Evolutionary conservation across 2,797 vertebrate genomes (phyloP), one percentile per base, ranked within the genome.

Genomic region (Eulemur rubriventer): DNA sequence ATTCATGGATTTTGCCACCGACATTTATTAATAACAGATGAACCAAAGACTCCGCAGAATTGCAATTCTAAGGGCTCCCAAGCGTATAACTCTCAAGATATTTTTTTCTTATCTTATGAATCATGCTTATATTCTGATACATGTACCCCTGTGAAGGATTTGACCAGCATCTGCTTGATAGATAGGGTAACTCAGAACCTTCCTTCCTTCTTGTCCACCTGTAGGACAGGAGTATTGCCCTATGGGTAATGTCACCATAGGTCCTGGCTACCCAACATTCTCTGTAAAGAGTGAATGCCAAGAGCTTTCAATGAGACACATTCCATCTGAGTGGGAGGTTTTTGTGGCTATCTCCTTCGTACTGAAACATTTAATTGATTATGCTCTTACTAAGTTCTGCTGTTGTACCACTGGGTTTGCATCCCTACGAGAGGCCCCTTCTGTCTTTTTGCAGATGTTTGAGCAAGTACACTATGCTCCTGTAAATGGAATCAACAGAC

Each of bases 11-110:
- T 41, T 84, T 78, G 89, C 91, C 81, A n/a, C 70, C 1, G 18
- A 91, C 84, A 6, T 94, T 96, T 95, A 96, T 96, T 94, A 92
- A 24, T 84, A 96, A 88, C 95, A 96, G 41, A 48, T 88, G 85
- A 92, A 35, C 61, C 67, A 48, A 48, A 57, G 69, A n/a, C 82
- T 76, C 52, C 2, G 43, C 84, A 69, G 78, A 91, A 79, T 41
- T 61, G 46, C 41, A 38, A 26, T 83, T 30, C 86, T 93, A 12
- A 13, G 52, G 79, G 35, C 69, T 93, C 61, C 38, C 38, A 63
- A 87, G 76, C 92, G 46, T 69, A 61, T 48, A 52, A 75, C 43
- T 87, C 61, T 79, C 69, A n/a, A 75, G 91, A 75, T 73, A n/a
- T 43, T 87, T 76, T 55, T 33, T 28, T 38, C 17, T 16, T 69